Percentiles rank a stretch among this genome's conserved stretches.
Conservation (phyloP, 2,888 invertebrate genomes). For the Diplolepis rosae region DNA sequence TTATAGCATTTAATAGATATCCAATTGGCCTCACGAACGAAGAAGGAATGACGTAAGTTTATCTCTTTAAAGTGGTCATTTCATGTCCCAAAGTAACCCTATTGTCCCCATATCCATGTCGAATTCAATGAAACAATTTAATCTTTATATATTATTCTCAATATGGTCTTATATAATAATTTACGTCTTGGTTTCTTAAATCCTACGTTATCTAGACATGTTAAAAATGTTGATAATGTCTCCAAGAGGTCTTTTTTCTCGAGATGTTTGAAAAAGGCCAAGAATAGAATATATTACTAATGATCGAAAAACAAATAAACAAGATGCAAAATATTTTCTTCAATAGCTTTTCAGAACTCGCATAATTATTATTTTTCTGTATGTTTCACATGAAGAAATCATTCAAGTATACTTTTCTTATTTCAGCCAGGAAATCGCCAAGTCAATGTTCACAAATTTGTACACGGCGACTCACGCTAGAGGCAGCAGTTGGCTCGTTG, state of each 20-base stretch:
- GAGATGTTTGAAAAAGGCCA: too few relatives aligned
- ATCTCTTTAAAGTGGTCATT: background rate
- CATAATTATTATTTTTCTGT: background rate
- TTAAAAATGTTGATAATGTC: too few relatives aligned
- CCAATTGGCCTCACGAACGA: conserved; percentile 48
- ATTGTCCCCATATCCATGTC: too few relatives aligned
- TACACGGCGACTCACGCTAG: conserved; percentile 34
- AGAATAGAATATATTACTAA: background rate
- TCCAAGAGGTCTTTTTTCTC: too few relatives aligned
- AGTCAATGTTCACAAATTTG: background rate
- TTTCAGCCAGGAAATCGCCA: background rate
- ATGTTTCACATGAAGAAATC: too few relatives aligned
- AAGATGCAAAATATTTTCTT: background rate
- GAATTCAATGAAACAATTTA: too few relatives aligned
- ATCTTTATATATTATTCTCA: too few relatives aligned
- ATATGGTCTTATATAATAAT: too few relatives aligned
- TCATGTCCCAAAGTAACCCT: too few relatives aligned
- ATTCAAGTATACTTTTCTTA: background rate
- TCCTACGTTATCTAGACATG: too few relatives aligned
- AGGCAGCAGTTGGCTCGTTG: conserved; percentile 47
- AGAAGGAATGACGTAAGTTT: background rate
- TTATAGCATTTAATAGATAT: conserved; percentile 69
- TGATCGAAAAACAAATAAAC: background rate
- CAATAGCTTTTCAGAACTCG: background rate
- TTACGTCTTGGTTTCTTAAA: too few relatives aligned